Evolutionary conservation across 2,797 vertebrate genomes (phyloP).

Genomic region (Malacoraja senta): DNA sequence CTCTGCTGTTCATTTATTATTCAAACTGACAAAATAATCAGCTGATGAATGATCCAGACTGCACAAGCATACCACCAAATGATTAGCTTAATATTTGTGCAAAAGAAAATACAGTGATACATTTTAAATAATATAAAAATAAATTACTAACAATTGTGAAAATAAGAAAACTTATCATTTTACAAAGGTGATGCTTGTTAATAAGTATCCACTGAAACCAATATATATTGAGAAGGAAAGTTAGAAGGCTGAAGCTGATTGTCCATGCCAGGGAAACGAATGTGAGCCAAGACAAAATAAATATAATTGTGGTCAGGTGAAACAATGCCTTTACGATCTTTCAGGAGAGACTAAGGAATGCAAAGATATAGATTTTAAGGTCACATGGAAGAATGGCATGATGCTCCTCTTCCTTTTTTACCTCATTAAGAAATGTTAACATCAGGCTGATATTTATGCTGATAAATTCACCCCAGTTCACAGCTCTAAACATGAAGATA

Average conservation of each 20-base stretch:
- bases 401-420: background rate
- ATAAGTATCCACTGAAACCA: background rate
- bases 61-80: background rate
- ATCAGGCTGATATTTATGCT: background rate
- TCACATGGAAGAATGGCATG: background rate
- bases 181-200: background rate
- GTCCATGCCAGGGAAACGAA: background rate
- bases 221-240: background rate
- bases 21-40: background rate
- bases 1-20: constrained; percentile 27
- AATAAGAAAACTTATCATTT: background rate
- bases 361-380: background rate
- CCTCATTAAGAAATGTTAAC: background rate
- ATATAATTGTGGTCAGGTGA: background rate
- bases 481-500: no score
- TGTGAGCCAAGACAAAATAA: background rate
- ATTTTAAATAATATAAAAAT: background rate
- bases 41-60: background rate
- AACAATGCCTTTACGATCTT: background rate
- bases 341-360: background rate
- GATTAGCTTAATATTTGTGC: background rate
- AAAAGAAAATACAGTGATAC: background rate
- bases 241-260: background rate
- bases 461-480: no score
- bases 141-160: background rate